phyloP scores from a whole-genome alignment of 30 jellyfish, hydroid and myxozoan genomes.

The Cassiopea andromeda region DNA sequence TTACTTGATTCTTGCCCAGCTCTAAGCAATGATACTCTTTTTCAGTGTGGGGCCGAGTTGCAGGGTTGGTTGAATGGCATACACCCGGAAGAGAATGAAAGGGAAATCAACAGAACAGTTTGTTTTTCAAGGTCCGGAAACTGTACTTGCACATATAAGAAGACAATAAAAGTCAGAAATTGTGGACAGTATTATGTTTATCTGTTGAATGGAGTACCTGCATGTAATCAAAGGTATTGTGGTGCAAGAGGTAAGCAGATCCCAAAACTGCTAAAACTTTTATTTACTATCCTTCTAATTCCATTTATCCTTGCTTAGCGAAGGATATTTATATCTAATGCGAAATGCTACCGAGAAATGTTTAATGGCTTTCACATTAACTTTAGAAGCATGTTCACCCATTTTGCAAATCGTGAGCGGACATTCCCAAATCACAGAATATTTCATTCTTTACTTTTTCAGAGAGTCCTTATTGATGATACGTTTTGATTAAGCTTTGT shows the following conservation, averaged over 20 bases:
- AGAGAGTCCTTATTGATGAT: no score
- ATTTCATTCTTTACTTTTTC: no score
- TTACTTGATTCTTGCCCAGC: slow-evolving; percentile 27
- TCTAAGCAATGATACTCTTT: background rate
- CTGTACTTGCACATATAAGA: slow-evolving; percentile 63
- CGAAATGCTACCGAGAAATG: no score
- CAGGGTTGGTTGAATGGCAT: slow-evolving; percentile 34
- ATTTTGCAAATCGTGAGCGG: no score
- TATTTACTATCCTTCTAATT: background rate
- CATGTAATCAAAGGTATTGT: slow-evolving; percentile 83
- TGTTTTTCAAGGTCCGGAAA: slow-evolving; percentile 71
- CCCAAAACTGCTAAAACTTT: no score
- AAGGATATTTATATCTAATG: no score
- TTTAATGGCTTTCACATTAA: no score
- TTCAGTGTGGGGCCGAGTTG: slow-evolving; percentile 25
- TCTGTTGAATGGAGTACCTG: slow-evolving; percentile 67
- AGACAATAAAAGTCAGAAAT: slow-evolving; percentile 67
- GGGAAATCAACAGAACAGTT: slow-evolving; percentile 59
- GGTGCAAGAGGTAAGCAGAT: slow-evolving; percentile 55
- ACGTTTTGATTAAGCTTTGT: no score
- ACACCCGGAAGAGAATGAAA: slow-evolving; percentile 12
- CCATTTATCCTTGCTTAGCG: background rate
- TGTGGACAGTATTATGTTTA: slow-evolving; percentile 85
- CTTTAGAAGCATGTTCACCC: no score
- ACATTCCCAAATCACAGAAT: no score